Evolutionary conservation across 2,888 invertebrate genomes (phyloP).

Genomic region (Heteropelma amictum): DNA sequence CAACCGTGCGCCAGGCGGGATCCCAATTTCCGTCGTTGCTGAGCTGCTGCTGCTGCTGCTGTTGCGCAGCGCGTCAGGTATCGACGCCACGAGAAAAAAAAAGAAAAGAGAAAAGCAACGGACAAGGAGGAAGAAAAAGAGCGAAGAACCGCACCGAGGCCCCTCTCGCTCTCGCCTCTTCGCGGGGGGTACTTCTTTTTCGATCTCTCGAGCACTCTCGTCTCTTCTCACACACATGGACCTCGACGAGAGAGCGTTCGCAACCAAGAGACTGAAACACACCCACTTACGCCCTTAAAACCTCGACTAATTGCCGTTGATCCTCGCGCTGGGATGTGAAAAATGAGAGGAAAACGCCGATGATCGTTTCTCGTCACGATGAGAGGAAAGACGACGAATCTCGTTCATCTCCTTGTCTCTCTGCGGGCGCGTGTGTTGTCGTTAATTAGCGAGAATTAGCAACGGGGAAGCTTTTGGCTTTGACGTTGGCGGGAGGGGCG

Average conservation of each 20-base stretch:
- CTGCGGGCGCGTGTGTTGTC: conserved; percentile 30
- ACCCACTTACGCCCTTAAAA: conserved; percentile 58
- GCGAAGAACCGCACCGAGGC: background rate
- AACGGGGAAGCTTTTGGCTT: conserved; percentile 22
- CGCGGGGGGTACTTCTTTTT: conserved; percentile 30
- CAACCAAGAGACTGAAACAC: conserved; percentile 48
- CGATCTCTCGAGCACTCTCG: conserved; percentile 1
- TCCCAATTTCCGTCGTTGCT: conserved; percentile 50
- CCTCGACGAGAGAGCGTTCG: background rate
- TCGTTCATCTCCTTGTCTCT: too few relatives aligned
- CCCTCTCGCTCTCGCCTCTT: background rate
- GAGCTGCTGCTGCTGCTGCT: conserved; percentile 2
- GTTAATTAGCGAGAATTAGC: conserved; percentile 48
- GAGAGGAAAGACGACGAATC: conserved; percentile 10
- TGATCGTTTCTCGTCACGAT: background rate
- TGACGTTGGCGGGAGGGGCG: background rate
- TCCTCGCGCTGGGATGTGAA: conserved; percentile 48
- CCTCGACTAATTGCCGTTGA: conserved; percentile 66
- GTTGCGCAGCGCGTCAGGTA: conserved; percentile 42
- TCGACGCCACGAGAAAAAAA: conserved; percentile 2
- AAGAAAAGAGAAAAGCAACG: conserved; percentile 1
- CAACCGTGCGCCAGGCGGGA: conserved; percentile 59
- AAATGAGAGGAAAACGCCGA: background rate
- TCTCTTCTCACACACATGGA: conserved; percentile 2
- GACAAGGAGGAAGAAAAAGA: background rate